Base-by-base conservation (phyloP, 2,113 vertebrate species). In the Xiphophorus couchianus region DNA sequence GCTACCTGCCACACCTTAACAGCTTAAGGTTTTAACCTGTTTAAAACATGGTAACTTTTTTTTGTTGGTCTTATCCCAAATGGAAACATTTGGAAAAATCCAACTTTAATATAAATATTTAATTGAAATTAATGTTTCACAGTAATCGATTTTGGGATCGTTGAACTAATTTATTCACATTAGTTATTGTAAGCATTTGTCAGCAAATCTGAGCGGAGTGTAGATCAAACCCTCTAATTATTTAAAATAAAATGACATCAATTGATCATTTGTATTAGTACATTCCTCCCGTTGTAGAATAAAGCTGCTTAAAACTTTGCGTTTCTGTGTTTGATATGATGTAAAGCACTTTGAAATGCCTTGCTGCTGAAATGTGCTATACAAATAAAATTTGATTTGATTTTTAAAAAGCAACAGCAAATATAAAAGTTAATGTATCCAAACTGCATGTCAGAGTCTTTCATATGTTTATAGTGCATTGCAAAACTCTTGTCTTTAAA, bases 141-240 rank as follows among this genome's bases (percentile, higher is more conserved):
- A 31, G 29, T 22, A 13, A 62, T 62, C 15, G 6, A 62, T 30
- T 62, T 30, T 7, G 29, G 5, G 13, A 15, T 62, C 13, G 0
- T 5, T 9, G 29, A 31, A 2, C 61, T 31, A 62, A 30, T 62
- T 62, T 62, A 39, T 66, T 76, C n/a, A 65, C 39, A 78, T 42
- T 54, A 14, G 54, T 37, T 74, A 69, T 61, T 48, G 37, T 37
- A 68, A n/a, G 42, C 3, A 25, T 35, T 44, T 8, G 35, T 82
- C 25, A 29, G 25, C 64, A 51, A 29, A 62, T 64, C 5, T 31
- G 61, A 37, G 54, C 31, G 4, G 37, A 69, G 42, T 66, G 25
- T 27, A 37, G 48, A 28, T 76, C 12, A 80, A 51, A 67, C 44
- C 15, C 69, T 37, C 7, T 54, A 51, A 62, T 64, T 37, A 2